A percentile compares a stretch with the other conserved stretches of the same genome.
phyloP scores from a whole-genome alignment of 2,888 invertebrate species.

The Drosophila diplacantha region DNA sequence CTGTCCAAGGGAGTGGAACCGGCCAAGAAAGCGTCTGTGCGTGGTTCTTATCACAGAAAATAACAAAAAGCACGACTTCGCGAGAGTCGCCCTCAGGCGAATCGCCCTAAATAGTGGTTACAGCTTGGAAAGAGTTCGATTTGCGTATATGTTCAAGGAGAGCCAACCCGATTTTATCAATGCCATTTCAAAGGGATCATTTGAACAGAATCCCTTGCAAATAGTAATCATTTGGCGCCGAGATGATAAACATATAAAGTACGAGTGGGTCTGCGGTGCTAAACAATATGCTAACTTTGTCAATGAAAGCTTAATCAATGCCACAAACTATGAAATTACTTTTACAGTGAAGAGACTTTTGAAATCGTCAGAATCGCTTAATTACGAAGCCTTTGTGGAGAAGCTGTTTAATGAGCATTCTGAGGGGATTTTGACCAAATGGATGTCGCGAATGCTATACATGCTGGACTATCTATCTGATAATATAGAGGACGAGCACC shows the following conservation, averaged over 20 bases:
- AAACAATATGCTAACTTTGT: constrained; percentile 72
- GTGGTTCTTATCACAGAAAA: constrained; percentile 88
- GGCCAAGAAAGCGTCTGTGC: constrained; percentile 85
- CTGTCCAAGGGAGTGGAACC: constrained; percentile 93
- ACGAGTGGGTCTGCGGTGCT: constrained; percentile 86
- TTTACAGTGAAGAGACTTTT: constrained; percentile 85
- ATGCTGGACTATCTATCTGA: constrained; percentile 85
- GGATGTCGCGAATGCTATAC: constrained; percentile 82
- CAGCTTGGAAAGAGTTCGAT: constrained; percentile 85
- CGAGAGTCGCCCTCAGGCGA: constrained; percentile 83
- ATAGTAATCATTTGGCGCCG: constrained; percentile 94
- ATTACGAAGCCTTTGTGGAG: constrained; percentile 88
- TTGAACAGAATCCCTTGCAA: constrained; percentile 83
- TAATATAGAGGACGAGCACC: constrained; percentile 86
- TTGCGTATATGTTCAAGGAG: constrained; percentile 90
- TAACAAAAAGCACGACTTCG: constrained; percentile 77
- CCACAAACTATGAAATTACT: constrained; percentile 85
- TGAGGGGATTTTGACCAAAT: constrained; percentile 84
- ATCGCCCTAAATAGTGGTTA: constrained; percentile 85
- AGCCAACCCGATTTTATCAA: constrained; percentile 89
- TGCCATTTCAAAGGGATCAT: constrained; percentile 79
- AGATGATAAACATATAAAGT: constrained; percentile 90
- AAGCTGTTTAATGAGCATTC: constrained; percentile 89
- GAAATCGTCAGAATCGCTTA: constrained; percentile 85
- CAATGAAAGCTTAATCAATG: constrained; percentile 81